Evolutionary conservation across 2,113 vertebrate species (phyloP), one percentile per base, ranked within the genome.

Genomic region (Antidorcas marsupialis): DNA sequence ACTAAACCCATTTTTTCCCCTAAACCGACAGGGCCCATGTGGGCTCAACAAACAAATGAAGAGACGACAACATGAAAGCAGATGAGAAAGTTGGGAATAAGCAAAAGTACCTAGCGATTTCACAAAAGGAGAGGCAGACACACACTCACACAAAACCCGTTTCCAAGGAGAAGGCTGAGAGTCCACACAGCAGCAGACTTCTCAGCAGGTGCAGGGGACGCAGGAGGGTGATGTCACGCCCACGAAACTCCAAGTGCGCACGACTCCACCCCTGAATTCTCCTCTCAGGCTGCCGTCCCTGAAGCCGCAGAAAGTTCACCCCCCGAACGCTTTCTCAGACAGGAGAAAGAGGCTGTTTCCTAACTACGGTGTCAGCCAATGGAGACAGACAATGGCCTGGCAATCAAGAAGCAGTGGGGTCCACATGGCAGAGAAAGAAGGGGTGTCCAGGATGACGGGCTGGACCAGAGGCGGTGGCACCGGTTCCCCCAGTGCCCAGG

Each of bases 281-380:
- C n/a, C 52, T 53, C 91, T 55, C 87, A 33, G 13, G 71, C 62
- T 33, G 74, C n/a, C 71, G 19, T 27, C 1, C 3, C 16, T 6
- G 7, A 85, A 43, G 85, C 57, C 59, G 3, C n/a, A 39, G 78
- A 79, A 74, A 53, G n/a, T 17, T 50, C 59, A 33, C 16, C 59
- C 47, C 12, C 15, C 4, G 14, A 67, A 16, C 55, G 25, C 2
- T 13, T 45, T 30, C 81, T 21, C 59, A 36, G 85, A 74, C 12
- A 30, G 43, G 11, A 9, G 30, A 43, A 36, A n/a, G 50, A 59
- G 28, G 81, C 11, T 55, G 21, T 25, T 64, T 55, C 17, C 79
- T 16, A 6, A 7, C 25, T 0, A 1, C 0, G 21, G 10, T 36
- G 19, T n/a, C 25, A n/a, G 43, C 25, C 4, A 6, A 1, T 1